Evolutionary conservation across 2,797 vertebrate genomes (phyloP), one percentile per base, ranked within the genome.

Genomic region (Glyptemys insculpta): DNA sequence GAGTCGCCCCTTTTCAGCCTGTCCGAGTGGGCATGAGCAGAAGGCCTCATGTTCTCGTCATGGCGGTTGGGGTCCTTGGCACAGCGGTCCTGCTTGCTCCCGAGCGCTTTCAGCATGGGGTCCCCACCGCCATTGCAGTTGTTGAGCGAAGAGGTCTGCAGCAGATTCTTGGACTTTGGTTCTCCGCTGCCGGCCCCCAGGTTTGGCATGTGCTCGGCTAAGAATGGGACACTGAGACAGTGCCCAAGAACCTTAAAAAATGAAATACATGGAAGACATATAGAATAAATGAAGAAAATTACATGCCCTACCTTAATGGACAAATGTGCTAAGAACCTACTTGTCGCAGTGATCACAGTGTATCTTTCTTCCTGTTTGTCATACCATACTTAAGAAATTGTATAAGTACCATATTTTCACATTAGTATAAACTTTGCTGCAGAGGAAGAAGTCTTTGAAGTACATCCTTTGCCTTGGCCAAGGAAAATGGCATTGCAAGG

Each of bases 1-100:
- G 98, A 95, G 88, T 99, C 99, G 0, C 97, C 98, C 74, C 98
- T 98, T 96, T 99, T 98, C 87, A 98, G 98, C 94, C 98, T 97
- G 89, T 99, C 99, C 0, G 96, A 68, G 27, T 98, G 96, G 72
- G 91, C 29, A 3, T 97, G 98, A 2, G 94, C 80, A 18, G 98
- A 98, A 82, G 98, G 97, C 96, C 97, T 97, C 83, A 98, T 94
- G 91, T 98, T 98, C 87, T 99, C 99, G 0, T 99, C 98, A 4
- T 98, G 98, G 68, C 98, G 96, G 68, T 88, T 52, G 0, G 95
- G 92, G 49, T 98, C 98, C 97, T 98, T 98, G 96, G 97, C 80
- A 62, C 98, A 97, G 49, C 97, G 98, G 76, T 98, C 97, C 86
- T 97, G 97, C 62, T 98, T 98, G 0, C 95, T 89, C 56, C 98